Evolutionary conservation across 2,797 vertebrate species (phyloP).

Genomic region (Astyanax mexicanus): DNA sequence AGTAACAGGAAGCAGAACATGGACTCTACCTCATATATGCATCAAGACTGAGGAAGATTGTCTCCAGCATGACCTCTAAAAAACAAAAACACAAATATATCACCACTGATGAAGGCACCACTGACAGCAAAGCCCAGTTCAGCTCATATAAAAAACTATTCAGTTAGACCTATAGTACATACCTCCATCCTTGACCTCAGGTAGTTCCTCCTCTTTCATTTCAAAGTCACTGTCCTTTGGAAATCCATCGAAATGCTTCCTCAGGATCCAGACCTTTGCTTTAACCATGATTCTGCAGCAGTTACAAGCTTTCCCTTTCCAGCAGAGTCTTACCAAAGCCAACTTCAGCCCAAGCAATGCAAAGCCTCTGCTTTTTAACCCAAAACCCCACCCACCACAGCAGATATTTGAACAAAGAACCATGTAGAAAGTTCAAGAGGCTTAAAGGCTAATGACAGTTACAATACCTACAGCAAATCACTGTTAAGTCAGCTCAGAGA

Average conservation of each 20-base stretch:
- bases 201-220: slow-evolving; percentile 82
- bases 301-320: background rate
- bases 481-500: background rate
- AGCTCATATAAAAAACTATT: too few species aligned
- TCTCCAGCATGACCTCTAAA: slow-evolving; percentile 47
- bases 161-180: too few species aligned
- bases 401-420: background rate
- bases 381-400: slow-evolving; percentile 12
- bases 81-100: background rate
- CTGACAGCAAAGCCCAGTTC: background rate
- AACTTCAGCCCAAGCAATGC: background rate
- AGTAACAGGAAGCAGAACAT: too few species aligned
- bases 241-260: slow-evolving; percentile 84
- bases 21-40: slow-evolving; percentile 43
- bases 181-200: slow-evolving; percentile 87
- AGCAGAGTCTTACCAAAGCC: background rate
- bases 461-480: background rate
- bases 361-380: slow-evolving; percentile 3
- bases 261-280: slow-evolving; percentile 83
- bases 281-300: slow-evolving; percentile 76
- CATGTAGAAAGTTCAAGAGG: background rate
- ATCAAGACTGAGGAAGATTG: slow-evolving; percentile 43
- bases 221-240: slow-evolving; percentile 85
- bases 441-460: too few species aligned
- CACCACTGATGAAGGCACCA: background rate